Evolutionary conservation across 2,797 vertebrate species (phyloP), one percentile per base, ranked within the genome.

Genomic region (Danio choprae): DNA sequence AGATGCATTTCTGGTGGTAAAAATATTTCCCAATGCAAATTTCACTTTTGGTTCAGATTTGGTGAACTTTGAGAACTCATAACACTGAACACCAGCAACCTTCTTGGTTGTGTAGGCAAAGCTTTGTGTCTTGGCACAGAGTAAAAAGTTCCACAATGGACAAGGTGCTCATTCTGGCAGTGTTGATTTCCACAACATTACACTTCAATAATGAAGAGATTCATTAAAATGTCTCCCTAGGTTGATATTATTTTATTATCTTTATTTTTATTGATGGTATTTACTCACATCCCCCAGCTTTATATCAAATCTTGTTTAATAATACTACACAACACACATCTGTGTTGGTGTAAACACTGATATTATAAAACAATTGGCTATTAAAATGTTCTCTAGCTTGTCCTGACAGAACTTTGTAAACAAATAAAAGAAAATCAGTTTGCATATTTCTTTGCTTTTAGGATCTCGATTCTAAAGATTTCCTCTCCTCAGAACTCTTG

Each of bases 261-360:
- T 18, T 22, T 58, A 11, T 58, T 13, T 9, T 22, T 10, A 40
- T 36, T 40, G 11, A 36, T 38, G 29, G 6, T 20, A 15, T 55
- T 10, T 20, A 7, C 15, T 11, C 7, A 7, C 7, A 46, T 1
- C 43, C 43, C 44, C 1, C 69, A 43, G 36, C 53, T 72, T 56
- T 72, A 11, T 62, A 48, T 4, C 22, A 6, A 5, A 58, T 68
- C 6, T 9, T 6, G n/a, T 41, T 65, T 56, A 6, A 38, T 78
- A 36, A 15, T 9, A 20, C 20, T 18, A 43, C 55, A 48, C 8
- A 15, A 3, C 7, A 46, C 41, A 5, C 1, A 20, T 71, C 44
- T 5, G 29, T 29, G 29, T 29, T 29, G 8, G 16, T 15, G 77
- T 79, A 79, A 72, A 72, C 68, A 64, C 12, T 13, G 13, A 79